Evolutionary conservation across 2,113 vertebrate species (phyloP).

Genomic region (Hassar affinis): DNA sequence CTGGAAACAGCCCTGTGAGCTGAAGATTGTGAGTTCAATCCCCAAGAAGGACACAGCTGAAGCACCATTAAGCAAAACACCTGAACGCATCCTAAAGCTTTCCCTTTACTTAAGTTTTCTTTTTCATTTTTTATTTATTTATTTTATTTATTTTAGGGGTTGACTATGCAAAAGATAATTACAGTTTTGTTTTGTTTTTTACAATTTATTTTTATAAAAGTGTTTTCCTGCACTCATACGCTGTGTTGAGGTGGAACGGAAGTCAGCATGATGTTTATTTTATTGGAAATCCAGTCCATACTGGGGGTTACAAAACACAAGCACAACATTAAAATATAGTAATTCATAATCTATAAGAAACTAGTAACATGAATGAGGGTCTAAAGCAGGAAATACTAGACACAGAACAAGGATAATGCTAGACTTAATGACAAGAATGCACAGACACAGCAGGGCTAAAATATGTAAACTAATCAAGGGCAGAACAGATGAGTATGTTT

Average conservation of each 20-base stretch:
- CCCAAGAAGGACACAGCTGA: too few relatives aligned
- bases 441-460: neutral
- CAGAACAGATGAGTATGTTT: neutral
- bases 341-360: neutral
- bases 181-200: too few relatives aligned
- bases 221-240: neutral
- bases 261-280: neutral
- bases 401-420: neutral
- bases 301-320: neutral
- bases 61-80: too few relatives aligned
- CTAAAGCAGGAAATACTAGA: neutral
- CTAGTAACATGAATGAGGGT: neutral
- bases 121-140: too few relatives aligned
- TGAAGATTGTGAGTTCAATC: too few relatives aligned
- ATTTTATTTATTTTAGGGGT: too few relatives aligned
- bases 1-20: too few relatives aligned
- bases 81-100: too few relatives aligned
- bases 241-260: neutral
- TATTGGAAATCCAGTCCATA: neutral
- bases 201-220: neutral
- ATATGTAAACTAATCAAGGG: neutral
- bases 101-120: too few relatives aligned
- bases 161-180: too few relatives aligned
- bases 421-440: neutral
- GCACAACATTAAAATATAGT: neutral